Evolutionary conservation across 2,888 invertebrate species (phyloP).

Genomic region (Sceliomorpha sp.): DNA sequence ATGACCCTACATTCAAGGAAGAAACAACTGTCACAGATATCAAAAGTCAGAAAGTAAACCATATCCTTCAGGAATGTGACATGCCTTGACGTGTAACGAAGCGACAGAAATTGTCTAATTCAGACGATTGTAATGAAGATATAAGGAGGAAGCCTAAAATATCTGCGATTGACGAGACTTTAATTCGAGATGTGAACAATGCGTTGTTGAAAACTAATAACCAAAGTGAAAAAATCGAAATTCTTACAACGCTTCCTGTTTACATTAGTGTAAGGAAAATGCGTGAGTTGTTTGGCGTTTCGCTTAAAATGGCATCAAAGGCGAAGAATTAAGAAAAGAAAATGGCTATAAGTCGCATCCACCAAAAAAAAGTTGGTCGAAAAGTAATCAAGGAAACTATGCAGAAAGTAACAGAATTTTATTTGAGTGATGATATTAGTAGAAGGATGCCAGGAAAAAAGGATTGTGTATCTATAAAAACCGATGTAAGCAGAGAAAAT

Average conservation of each 20-base stretch:
- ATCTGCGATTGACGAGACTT: not conserved
- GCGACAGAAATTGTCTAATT: no score
- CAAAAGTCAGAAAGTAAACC: slow-evolving; percentile 7
- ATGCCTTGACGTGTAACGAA: slow-evolving; percentile 11
- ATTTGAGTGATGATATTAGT: slow-evolving; percentile 11
- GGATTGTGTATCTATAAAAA: slow-evolving; percentile 3
- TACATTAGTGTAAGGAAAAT: slow-evolving; percentile 19
- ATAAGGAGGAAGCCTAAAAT: no score
- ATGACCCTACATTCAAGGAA: no score
- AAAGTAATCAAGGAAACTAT: not conserved
- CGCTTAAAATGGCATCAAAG: slow-evolving; percentile 14
- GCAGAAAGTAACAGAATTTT: slow-evolving; percentile 9
- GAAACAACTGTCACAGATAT: not conserved
- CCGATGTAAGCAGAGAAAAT: slow-evolving; percentile 1
- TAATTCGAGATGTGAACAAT: slow-evolving; percentile 5
- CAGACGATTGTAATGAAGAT: no score
- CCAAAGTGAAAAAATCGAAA: slow-evolving; percentile 6
- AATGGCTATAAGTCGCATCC: slow-evolving; percentile 1
- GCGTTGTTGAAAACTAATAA: slow-evolving; percentile 11
- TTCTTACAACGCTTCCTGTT: slow-evolving; percentile 9
- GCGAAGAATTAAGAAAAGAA: slow-evolving; percentile 10
- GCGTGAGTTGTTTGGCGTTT: slow-evolving; percentile 1
- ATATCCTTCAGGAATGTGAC: slow-evolving; percentile 1
- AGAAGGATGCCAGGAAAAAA: slow-evolving; percentile 3
- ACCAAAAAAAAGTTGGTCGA: not conserved